Evolutionary conservation across 2,888 invertebrate species (phyloP).

Genomic region (Amphimallon solstitiale): DNA sequence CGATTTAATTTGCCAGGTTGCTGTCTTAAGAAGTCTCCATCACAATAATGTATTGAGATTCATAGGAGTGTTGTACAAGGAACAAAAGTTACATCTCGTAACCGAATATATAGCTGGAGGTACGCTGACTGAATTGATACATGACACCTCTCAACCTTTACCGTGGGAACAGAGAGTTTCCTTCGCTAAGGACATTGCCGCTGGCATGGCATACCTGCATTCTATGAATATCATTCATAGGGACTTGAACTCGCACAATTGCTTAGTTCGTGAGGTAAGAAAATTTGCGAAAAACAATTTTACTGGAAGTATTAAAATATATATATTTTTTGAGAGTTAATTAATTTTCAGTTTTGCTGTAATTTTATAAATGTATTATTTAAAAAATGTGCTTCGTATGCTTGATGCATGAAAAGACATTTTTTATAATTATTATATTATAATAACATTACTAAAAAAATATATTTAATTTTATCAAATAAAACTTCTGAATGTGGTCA

Average conservation of each 20-base stretch:
- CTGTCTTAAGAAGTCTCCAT: constrained; percentile 86
- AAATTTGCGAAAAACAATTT: no score
- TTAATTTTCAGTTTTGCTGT: no score
- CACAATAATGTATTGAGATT: constrained; percentile 92
- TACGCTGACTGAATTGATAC: constrained; percentile 85
- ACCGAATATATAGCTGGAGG: constrained; percentile 95
- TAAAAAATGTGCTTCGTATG: no score
- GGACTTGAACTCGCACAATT: constrained; percentile 96
- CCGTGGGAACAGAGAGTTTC: constrained; percentile 85
- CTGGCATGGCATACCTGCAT: constrained; percentile 94
- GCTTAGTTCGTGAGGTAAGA: constrained; percentile 83
- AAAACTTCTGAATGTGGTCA: no score
- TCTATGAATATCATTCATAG: constrained; percentile 94
- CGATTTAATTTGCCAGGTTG: constrained; percentile 83
- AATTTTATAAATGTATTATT: no score
- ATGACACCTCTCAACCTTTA: constrained; percentile 75
- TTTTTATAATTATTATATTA: no score
- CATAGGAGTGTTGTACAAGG: constrained; percentile 93
- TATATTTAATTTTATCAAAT: no score
- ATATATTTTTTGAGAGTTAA: no score
- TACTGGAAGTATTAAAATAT: no score
- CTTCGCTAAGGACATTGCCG: constrained; percentile 91
- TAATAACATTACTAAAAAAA: no score
- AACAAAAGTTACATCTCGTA: constrained; percentile 88
- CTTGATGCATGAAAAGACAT: no score